phyloP scores from a whole-genome alignment of 2,113 vertebrate species.

The Oreochromis tanganicae region DNA sequence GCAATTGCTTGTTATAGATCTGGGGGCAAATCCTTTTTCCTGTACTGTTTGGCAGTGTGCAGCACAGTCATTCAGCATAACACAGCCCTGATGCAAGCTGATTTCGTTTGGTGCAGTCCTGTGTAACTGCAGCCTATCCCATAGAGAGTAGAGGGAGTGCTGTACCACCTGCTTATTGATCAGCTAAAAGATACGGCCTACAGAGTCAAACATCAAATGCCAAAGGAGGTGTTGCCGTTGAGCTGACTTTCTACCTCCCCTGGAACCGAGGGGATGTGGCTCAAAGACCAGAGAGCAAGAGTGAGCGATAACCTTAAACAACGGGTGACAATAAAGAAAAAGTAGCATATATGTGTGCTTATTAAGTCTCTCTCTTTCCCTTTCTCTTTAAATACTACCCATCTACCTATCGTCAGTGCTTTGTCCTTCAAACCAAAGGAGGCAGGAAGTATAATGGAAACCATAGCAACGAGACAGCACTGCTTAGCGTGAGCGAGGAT shows the following conservation, averaged over 20 bases:
- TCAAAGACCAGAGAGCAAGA: neutral
- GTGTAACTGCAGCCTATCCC: slow-evolving; percentile 13
- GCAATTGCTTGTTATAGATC: neutral
- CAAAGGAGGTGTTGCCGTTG: slow-evolving; percentile 10
- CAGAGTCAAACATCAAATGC: slow-evolving; percentile 32
- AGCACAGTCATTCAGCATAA: neutral
- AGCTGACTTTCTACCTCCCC: slow-evolving; percentile 22
- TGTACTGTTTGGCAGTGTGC: neutral
- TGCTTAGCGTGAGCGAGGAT: slow-evolving; percentile 14
- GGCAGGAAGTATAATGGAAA: slow-evolving; percentile 61
- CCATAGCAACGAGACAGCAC: slow-evolving; percentile 64
- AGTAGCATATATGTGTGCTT: neutral
- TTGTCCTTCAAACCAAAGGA: slow-evolving; percentile 68
- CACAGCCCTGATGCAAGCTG: neutral
- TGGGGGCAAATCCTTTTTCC: neutral
- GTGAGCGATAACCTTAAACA: neutral
- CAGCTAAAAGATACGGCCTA: slow-evolving; percentile 45
- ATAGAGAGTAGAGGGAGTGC: neutral
- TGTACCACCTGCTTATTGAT: slow-evolving; percentile 60
- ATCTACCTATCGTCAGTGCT: slow-evolving; percentile 49
- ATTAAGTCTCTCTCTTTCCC: neutral
- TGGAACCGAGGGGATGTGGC: neutral
- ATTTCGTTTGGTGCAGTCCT: neutral
- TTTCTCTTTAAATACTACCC: slow-evolving; percentile 21
- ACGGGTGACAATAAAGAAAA: neutral